These are phyloP conservation scores for Solenodon paradoxus DNA, from an alignment of 2,113 vertebrate genomes.

Conservation along the genomic window DNA sequence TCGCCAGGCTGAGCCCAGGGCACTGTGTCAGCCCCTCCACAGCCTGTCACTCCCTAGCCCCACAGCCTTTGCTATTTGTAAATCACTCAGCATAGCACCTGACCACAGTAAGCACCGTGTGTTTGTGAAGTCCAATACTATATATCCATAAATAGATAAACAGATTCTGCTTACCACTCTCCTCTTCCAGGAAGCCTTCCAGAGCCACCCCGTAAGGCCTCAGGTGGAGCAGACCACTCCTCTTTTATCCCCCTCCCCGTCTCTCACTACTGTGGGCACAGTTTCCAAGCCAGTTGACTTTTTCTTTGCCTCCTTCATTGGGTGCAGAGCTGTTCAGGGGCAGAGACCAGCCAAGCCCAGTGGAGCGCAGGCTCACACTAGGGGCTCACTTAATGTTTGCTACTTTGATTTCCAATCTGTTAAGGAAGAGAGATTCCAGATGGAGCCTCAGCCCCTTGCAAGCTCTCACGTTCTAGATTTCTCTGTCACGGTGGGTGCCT, in stretches of 20 bases:
- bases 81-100: neutral
- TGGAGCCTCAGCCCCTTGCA: neutral
- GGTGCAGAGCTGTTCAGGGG: neutral
- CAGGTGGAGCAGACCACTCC: neutral
- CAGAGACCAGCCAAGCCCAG: neutral
- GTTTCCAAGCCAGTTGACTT: neutral
- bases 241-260: neutral
- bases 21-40: neutral
- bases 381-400: neutral
- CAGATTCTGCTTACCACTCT: neutral
- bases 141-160: neutral
- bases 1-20: neutral
- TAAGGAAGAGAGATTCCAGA: neutral
- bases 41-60: neutral
- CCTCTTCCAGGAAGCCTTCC: neutral
- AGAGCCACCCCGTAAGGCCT: neutral
- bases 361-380: neutral
- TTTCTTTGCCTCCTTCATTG: neutral
- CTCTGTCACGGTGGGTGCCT: neutral
- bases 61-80: neutral
- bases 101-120: neutral
- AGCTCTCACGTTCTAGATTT: neutral
- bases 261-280: neutral
- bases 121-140: neutral
- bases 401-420: neutral